Evolutionary conservation across 1,140 invertebrate genomes (phyloP), one percentile per base, ranked within the genome.

Genomic region (Pseudoatta argentina): DNA sequence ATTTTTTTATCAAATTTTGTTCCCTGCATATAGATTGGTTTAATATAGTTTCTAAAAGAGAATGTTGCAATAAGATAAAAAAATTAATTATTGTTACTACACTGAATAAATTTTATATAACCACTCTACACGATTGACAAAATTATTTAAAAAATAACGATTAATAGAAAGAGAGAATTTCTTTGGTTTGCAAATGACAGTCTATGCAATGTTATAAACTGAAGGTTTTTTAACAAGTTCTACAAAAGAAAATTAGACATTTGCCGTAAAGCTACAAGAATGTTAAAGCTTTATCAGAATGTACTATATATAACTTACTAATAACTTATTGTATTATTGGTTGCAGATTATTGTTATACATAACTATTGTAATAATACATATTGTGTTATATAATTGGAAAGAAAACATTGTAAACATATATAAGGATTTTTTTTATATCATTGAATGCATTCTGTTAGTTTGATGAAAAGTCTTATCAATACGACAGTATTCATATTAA

Each of bases 171-270:
- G 5, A 73, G 48, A 34, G 6, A 3, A 67, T n/a, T 55, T 71
- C n/a, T 55, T 71, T 53, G 21, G 2, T 81, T 57, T 81, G 30
- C 27, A 53, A 69, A 63, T 78, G 24, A 16, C 85, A 78, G 66
- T 88, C 63, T 88, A 75, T 73, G 5, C 39, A 71, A 76, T 63
- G 64, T 86, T 88, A 72, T 10, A 18, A 39, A 73, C 18, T 44
- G 24, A 57, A 8, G 39, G 48, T 71, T 81, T 81, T 67, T n/a
- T 55, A 34, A 79, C 44, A 4, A 55, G 21, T 79, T 55, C n/a
- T 24, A 3, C 7, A 4, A 71, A 39, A 71, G 1, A 5, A 76
- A 87, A 71, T 61, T 63, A 61, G 27, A 30, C 27, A 27, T 59
- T 67, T 75, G 14, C 44, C 51, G 10, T 34, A 69, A 48, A 86